These are phyloP conservation scores for Cinclus cinclus DNA, from an alignment of 2,113 vertebrate species.

Conservation along the genomic window DNA sequence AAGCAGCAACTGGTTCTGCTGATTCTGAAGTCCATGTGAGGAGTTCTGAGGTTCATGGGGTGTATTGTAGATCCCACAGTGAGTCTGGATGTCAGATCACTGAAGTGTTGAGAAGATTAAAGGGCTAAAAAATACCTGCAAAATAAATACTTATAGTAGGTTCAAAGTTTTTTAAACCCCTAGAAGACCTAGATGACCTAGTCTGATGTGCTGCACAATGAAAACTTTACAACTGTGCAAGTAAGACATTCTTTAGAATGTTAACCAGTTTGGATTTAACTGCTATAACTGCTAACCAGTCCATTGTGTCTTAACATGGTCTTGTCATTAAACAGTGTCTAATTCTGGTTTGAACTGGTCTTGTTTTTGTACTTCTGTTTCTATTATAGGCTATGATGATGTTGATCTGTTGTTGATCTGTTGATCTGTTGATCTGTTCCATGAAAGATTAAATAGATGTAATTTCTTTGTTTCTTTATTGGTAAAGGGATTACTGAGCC, in stretches of 20 bases:
- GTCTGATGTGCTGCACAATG: neutral
- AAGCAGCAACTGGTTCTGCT: neutral
- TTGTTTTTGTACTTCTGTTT: neutral
- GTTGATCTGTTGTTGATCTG: neutral
- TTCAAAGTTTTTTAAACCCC: neutral
- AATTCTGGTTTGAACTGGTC: neutral
- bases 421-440: neutral
- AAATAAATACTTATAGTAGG: neutral
- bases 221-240: neutral
- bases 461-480: neutral
- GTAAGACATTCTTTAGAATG: neutral
- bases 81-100: neutral
- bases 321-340: neutral
- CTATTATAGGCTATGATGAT: neutral
- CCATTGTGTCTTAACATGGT: neutral
- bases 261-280: neutral
- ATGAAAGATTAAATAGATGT: neutral
- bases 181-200: neutral
- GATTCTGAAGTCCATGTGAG: neutral
- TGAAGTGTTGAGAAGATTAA: neutral
- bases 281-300: no score
- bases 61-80: neutral
- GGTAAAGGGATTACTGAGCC: neutral
- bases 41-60: neutral
- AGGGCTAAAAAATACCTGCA: neutral